Evolutionary conservation across 92 coral and sea anemone genomes (phyloP).

Genomic region (Porites divaricata): DNA sequence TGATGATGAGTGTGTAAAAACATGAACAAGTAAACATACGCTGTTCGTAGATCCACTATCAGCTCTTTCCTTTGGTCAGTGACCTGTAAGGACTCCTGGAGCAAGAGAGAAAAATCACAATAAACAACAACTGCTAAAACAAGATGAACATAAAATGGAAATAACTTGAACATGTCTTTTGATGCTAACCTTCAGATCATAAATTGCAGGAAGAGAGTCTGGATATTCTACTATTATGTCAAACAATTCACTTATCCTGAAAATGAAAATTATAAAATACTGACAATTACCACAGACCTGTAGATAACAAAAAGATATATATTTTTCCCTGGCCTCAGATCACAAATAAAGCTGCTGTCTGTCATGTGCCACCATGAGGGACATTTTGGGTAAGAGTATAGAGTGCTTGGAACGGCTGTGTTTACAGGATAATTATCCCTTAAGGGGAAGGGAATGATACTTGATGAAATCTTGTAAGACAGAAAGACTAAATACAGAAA

Average conservation of each 20-base stretch:
- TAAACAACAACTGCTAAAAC: neutral
- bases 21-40: slow-evolving; percentile 60
- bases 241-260: slow-evolving; percentile 92
- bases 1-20: too few relatives aligned
- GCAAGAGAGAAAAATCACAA: neutral
- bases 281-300: neutral
- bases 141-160: neutral
- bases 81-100: slow-evolving; percentile 89
- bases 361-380: too few relatives aligned
- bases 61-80: slow-evolving; percentile 95
- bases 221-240: slow-evolving; percentile 96
- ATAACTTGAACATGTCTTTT: neutral
- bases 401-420: too few relatives aligned
- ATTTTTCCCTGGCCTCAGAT: too few relatives aligned
- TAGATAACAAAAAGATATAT: too few relatives aligned
- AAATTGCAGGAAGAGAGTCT: slow-evolving; percentile 93
- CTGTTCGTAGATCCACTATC: slow-evolving; percentile 80
- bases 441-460: too few relatives aligned
- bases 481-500: too few relatives aligned
- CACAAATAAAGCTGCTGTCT: too few relatives aligned
- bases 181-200: slow-evolving; percentile 84
- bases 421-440: too few relatives aligned
- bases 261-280: neutral
- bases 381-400: too few relatives aligned
- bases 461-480: too few relatives aligned